A percentile compares a stretch with the other conserved stretches of the same genome.
These are phyloP conservation scores for Serripes groenlandicus DNA, from an alignment of 2,888 invertebrate genomes.

Conservation along the genomic window DNA sequence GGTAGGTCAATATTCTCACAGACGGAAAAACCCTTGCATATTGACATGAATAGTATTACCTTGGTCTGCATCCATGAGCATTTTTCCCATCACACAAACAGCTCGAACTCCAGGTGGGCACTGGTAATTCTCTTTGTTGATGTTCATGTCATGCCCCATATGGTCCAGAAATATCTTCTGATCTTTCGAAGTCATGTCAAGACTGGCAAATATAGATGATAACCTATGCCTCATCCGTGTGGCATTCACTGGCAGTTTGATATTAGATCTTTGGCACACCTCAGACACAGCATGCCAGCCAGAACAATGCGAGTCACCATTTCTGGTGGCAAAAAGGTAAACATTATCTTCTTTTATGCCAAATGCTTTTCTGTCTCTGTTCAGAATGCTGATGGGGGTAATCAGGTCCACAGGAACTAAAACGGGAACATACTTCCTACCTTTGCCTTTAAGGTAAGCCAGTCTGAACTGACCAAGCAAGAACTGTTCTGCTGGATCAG, in stretches of 20 bases:
- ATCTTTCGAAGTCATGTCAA: slow-evolving; percentile 55
- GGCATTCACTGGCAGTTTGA: slow-evolving; percentile 36
- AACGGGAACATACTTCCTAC: slow-evolving; percentile 61
- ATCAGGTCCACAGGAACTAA: slow-evolving; percentile 58
- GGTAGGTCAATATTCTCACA: no score
- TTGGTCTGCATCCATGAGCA: slow-evolving; percentile 48
- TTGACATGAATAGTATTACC: no score
- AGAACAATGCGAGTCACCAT: slow-evolving; percentile 40
- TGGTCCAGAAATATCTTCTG: slow-evolving; percentile 55
- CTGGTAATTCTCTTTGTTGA: slow-evolving; percentile 67
- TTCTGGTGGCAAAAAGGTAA: slow-evolving; percentile 62
- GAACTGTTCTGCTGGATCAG: slow-evolving; percentile 60
- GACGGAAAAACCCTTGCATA: no score
- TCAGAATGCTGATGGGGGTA: slow-evolving; percentile 36
- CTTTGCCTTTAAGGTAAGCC: slow-evolving; percentile 58
- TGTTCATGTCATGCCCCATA: slow-evolving; percentile 53
- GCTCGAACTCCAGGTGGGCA: slow-evolving; percentile 59
- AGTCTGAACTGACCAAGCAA: slow-evolving; percentile 51
- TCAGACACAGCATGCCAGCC: slow-evolving; percentile 60
- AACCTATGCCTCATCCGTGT: slow-evolving; percentile 58
- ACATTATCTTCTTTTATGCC: slow-evolving; percentile 41
- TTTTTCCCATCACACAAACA: slow-evolving; percentile 55
- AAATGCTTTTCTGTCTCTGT: slow-evolving; percentile 33
- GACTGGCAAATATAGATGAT: slow-evolving; percentile 59
- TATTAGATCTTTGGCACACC: slow-evolving; percentile 44